Evolutionary conservation across 2,113 vertebrate species (phyloP).

Genomic region (Capricornis sumatraensis): DNA sequence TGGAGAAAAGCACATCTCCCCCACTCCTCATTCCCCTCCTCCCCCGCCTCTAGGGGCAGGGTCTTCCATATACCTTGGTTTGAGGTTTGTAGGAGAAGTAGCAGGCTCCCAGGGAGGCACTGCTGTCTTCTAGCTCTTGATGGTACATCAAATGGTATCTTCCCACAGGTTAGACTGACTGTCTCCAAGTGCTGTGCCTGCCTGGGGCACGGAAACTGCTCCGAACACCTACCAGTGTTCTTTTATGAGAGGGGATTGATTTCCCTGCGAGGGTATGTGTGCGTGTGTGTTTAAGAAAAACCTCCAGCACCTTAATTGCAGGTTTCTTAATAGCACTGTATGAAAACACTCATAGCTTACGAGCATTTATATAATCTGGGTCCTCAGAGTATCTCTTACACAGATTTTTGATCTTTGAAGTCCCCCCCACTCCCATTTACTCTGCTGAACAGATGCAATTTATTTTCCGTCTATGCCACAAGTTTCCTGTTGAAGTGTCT

Average conservation of each 20-base stretch:
- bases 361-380: slow-evolving; percentile 34
- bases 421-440: neutral
- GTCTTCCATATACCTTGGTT: neutral
- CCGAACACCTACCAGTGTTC: neutral
- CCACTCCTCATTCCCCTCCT: rapidly evolving
- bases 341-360: slow-evolving; percentile 41
- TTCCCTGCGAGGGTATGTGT: neutral
- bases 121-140: neutral
- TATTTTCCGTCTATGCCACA: slow-evolving; percentile 49
- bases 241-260: slow-evolving; percentile 36
- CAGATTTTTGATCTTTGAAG: slow-evolving; percentile 41
- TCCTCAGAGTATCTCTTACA: slow-evolving; percentile 42
- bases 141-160: slow-evolving; percentile 46
- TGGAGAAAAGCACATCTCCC: neutral
- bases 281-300: slow-evolving; percentile 19
- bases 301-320: slow-evolving; percentile 67
- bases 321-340: slow-evolving; percentile 58
- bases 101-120: neutral
- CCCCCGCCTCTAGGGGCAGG: neutral
- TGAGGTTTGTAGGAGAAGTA: slow-evolving; percentile 2
- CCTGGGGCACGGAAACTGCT: neutral
- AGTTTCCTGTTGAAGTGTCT: slow-evolving; percentile 38
- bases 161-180: slow-evolving; percentile 42
- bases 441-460: slow-evolving; percentile 52
- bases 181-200: neutral